Base-by-base conservation (phyloP, 2,113 vertebrate genomes). In the Peromyscus californicus region DNA sequence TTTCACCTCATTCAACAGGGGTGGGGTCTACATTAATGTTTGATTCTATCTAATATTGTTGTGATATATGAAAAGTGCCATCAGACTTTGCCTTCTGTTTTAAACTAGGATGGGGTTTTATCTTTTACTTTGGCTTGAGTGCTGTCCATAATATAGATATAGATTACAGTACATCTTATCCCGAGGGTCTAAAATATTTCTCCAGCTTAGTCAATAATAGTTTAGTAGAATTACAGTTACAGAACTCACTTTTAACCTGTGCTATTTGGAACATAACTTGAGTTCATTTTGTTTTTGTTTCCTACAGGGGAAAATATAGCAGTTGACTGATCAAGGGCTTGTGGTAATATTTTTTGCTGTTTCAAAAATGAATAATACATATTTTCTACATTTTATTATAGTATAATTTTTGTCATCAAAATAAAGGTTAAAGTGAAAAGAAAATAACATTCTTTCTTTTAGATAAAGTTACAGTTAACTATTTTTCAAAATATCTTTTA, bases 41-140 rank as follows among this genome's bases (percentile, higher is more conserved):
- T 98, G 98, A 98, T 98, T 99, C 98, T 98, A 98, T 98, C 98
- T 99, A 98, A 97, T 98, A 97, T 98, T 99, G 97, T 98, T 98
- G 93, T 98, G 93, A 98, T 98, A 97, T 98, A 97, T 98, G 97
- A 98, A 97, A 97, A 98, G 97, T 98, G 98, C 98, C 95, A 13
- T 98, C 99, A 5, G 96, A 98, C 97, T 22, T 59, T 98, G 33
- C 93, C 98, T 98, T 99, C 98, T 98, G 98, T 99, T 98, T 98
- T 98, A 98, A n/a, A 22, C 10, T n/a, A 13, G 21, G 33, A 57
- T 57, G 31, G 16, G 8, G 16, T 11, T 82, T 82, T 59, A 2
- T 7, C 6, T 51, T 57, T 59, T 57, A 57, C 36, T n/a, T n/a
- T 82, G 6, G 33, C 19, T 82, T 57, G 51, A 79, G 29, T 51